Base-by-base conservation (phyloP, 2,797 vertebrate genomes). In the Menidia menidia region DNA sequence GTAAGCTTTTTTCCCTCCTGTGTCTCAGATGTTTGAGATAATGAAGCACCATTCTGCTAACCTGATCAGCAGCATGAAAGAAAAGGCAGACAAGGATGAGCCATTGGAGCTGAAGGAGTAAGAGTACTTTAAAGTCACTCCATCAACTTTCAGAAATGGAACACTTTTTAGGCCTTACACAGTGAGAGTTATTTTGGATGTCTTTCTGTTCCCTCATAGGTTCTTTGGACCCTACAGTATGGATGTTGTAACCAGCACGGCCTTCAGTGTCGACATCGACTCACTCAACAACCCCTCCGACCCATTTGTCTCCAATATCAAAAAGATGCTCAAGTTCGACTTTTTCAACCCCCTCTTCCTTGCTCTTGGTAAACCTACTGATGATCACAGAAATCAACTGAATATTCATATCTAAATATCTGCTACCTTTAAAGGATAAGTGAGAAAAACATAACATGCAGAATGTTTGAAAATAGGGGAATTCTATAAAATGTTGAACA, bases 211-310 rank as follows among this genome's bases (percentile, higher is more conserved):
- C n/a, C 30, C 14, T 43, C 43, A 1, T 44, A 94, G 94, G 51
- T 64, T 94, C 62, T 93, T 95, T 16, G 93, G 95, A 9, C 72
- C 94, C 12, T 95, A 94, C 89, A 94, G 94, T 57, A 92, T 95
- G 95, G 95, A 96, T 47, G 90, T 95, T 18, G 90, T 95, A 16
- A 68, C 94, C 85, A 96, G 95, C 86, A 92, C 89, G 2, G 83
- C 94, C 3, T 96, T 95, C 86, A 93, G 93, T 6, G 88, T 96
- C 8, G 91, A 95, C 75, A 70, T 95, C 0, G 89, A 96, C 83
- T 95, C 94, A 0, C 81, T 96, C 67, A 91, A 92, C 90, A 95
- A 95, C 50, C 93, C 94, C 1, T 80, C 82, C 0, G 94, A 96
- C 45, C 92, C 94, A 0, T 93, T 96, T 58, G 90, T 96, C 41